Evolutionary conservation across 2,797 vertebrate species (phyloP), one percentile per base, ranked within the genome.

Genomic region (Myotis pilosus): DNA sequence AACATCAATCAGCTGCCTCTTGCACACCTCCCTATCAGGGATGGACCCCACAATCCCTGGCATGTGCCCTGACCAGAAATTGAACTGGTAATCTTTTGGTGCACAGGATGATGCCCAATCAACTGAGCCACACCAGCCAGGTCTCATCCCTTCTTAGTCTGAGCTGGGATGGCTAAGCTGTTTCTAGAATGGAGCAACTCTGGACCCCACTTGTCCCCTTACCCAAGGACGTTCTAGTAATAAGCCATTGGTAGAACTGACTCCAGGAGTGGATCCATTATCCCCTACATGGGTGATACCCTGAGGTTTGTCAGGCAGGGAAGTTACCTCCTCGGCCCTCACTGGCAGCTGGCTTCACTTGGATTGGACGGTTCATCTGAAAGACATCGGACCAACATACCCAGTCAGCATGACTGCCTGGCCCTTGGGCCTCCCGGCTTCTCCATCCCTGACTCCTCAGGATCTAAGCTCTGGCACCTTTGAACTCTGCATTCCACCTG

Each of bases 311-410:
- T 94, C 71, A 89, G 60, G 57, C 76, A 94, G 87, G 90, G n/a
- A n/a, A 96, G 95, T 96, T 98, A 99, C 98, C 98, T 98, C 98
- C 98, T 98, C 98, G 98, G 94, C 98, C 98, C 97, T 99, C 98
- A 13, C 98, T 98, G 98, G 98, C 98, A 5, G 98, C 98, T 0
- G 98, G 98, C 93, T 99, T 99, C 98, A 99, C 98, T 97, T 99
- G 98, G 97, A 99, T 99, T 84, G 98, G 98, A 88, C 98, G 98
- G 92, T 98, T 99, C 98, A 99, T 99, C 98, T 99, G 98, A 96
- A 98, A 98, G 85, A 98, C 94, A 98, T 76, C 36, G 95, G 89
- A 96, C 0, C 5, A 95, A 91, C 94, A 94, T 68, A 96, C 12
- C 38, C 0, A 0, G 87, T 97, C 92, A 97, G 88, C 30, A 30